Base-by-base conservation (phyloP, 1,140 invertebrate genomes). In the Neodiprion fabricii region DNA sequence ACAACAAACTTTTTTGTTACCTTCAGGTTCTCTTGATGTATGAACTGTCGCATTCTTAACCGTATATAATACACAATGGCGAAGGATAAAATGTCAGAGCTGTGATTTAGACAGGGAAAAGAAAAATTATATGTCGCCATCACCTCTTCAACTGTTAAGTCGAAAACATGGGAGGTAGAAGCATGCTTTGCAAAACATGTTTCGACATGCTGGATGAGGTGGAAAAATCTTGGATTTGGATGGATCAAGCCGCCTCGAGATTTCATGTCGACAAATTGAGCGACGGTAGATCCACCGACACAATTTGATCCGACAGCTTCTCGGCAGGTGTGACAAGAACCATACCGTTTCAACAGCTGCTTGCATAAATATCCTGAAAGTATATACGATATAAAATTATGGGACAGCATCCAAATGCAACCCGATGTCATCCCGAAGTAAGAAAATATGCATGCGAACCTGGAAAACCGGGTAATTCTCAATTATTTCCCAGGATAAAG, bases 1-100 rank as follows among this genome's bases (percentile, higher is more conserved):
- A 66, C 65, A 21, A 74, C 72, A 69, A 68, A 74, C 14, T 66
- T 11, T 23, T 74, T 74, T 48, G 40, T 69, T 14, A 68, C 7
- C 69, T 74, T 69, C 28, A 74, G 65, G 47, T 74, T 74, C 40
- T 74, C 72, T 74, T 74, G 72, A 49, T 74, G 72, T 9, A 48
- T 67, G 28, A 48, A 48, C 69, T 74, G 72, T 47, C 72, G 11
- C 72, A 69, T 74, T 49, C 72, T 68, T 40, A 74, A 7, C 10
- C 72, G 5, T 48, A 74, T 47, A 49, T 74, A 74, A 21, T 74
- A 74, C 14, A 68, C 28, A 14, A 74, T 48, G 9, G 65, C 9
- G 69, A 48, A 74, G 5, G 72, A 74, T 23, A 69, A 12, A 28
- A 74, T 69, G 9, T 74, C 66, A 21, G 72, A 74, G 23, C 28